These are phyloP conservation scores for Lissonota sp. DNA, from an alignment of 2,888 invertebrate genomes.

Conservation along the genomic window DNA sequence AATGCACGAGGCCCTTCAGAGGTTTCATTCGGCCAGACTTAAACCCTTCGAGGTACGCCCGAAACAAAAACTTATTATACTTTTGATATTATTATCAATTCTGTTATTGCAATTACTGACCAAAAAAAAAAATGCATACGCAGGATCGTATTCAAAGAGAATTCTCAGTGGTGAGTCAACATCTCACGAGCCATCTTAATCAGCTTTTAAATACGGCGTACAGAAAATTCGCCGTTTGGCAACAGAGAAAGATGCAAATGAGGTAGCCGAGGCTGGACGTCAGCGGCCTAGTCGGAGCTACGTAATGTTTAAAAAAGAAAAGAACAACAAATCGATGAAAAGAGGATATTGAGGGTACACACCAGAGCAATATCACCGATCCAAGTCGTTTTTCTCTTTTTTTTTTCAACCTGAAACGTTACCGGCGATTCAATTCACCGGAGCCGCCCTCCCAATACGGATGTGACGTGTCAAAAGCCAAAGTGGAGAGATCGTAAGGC, in stretches of 20 bases:
- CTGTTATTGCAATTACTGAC: too few species aligned
- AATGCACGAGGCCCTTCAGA: slow-evolving; percentile 95
- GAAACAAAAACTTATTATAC: not conserved
- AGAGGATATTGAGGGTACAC: slow-evolving; percentile 48
- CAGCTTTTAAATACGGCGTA: slow-evolving; percentile 94
- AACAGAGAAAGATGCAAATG: slow-evolving; percentile 87
- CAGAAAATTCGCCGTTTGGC: slow-evolving; percentile 94
- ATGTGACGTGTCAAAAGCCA: slow-evolving; percentile 62
- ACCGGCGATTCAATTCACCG: slow-evolving; percentile 41
- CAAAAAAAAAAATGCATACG: slow-evolving; percentile 53
- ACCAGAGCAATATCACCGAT: slow-evolving; percentile 76
- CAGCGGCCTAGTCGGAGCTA: slow-evolving; percentile 63
- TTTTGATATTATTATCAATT: not conserved
- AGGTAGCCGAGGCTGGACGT: slow-evolving; percentile 78
- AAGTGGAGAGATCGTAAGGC: slow-evolving; percentile 42
- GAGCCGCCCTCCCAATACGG: slow-evolving; percentile 62
- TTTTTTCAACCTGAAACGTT: slow-evolving; percentile 62
- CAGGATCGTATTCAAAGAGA: slow-evolving; percentile 93
- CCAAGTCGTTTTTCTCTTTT: slow-evolving; percentile 70
- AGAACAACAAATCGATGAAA: slow-evolving; percentile 32
- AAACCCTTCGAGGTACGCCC: slow-evolving; percentile 92
- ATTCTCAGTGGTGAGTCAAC: slow-evolving; percentile 91
- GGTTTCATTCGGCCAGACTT: slow-evolving; percentile 94
- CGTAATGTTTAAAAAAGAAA: slow-evolving; percentile 54
- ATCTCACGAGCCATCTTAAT: slow-evolving; percentile 94